Evolutionary conservation across 2,797 vertebrate genomes (phyloP).

Genomic region (Galaxias olidus): DNA sequence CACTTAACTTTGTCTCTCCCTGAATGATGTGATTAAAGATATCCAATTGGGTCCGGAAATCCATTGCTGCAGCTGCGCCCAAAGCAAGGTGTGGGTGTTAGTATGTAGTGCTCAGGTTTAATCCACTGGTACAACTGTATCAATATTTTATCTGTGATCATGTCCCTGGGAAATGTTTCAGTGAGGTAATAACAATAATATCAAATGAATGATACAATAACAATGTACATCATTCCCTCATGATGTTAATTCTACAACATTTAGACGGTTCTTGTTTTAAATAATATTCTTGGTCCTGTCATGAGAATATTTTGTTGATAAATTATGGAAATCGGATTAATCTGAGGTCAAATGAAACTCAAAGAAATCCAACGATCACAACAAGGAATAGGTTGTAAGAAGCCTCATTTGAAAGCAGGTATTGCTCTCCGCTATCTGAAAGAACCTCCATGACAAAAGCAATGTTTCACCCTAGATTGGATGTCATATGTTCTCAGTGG

Average conservation of each 20-base stretch:
- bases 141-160: no score
- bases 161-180: no score
- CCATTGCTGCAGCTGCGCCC: neutral
- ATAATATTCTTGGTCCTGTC: neutral
- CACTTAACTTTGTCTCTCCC: neutral
- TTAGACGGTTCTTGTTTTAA: neutral
- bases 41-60: neutral
- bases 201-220: neutral
- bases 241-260: no score
- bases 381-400: no score
- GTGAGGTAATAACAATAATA: neutral
- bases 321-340: constrained; percentile 16
- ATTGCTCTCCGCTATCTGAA: no score
- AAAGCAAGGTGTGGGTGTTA: neutral
- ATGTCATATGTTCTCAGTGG: neutral
- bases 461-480: no score
- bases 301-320: neutral
- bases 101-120: neutral
- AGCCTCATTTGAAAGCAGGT: no score
- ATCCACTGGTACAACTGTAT: neutral
- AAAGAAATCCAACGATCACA: no score
- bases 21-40: constrained; percentile 7
- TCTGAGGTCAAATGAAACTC: no score
- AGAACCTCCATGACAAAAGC: no score
- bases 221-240: neutral